Evolutionary conservation across 1,140 invertebrate genomes (phyloP).

Genomic region (Paracyclopina nana): DNA sequence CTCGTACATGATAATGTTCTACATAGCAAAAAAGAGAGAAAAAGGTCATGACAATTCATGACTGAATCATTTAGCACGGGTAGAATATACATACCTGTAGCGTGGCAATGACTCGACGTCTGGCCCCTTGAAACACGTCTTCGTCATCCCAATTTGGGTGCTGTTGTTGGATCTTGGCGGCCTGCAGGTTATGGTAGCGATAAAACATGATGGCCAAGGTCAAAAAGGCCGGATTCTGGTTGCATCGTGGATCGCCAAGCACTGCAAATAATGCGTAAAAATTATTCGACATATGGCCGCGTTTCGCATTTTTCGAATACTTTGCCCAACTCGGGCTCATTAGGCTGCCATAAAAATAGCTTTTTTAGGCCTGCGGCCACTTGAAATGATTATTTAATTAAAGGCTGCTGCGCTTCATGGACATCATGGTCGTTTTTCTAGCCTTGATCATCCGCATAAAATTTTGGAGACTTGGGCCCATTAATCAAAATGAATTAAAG

Average conservation of each 20-base stretch:
- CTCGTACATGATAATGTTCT: constrained; percentile 94
- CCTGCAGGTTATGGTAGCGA: constrained; percentile 66
- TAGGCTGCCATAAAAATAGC: no score
- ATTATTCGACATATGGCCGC: no score
- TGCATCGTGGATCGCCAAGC: constrained; percentile 81
- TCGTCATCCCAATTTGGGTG: constrained; percentile 79
- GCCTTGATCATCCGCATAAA: no score
- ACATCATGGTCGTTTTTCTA: no score
- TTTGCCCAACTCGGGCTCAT: no score
- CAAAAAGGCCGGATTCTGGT: constrained; percentile 88
- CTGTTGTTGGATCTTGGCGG: neutral
- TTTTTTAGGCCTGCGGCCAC: no score
- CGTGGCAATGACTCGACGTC: constrained; percentile 73
- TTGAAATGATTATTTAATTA: no score
- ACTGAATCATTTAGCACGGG: neutral
- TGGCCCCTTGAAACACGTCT: constrained; percentile 71
- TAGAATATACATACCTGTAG: constrained; percentile 45
- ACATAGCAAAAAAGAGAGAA: constrained; percentile 25
- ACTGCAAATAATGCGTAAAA: constrained; percentile 40
- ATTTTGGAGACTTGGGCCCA: no score
- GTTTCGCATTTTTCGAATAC: no score
- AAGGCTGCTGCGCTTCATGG: no score
- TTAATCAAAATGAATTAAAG: no score
- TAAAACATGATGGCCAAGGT: constrained; percentile 82
- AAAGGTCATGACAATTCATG: neutral